phyloP scores from a whole-genome alignment of 2,888 invertebrate species.

The Caenorhabditis auriculariae region DNA sequence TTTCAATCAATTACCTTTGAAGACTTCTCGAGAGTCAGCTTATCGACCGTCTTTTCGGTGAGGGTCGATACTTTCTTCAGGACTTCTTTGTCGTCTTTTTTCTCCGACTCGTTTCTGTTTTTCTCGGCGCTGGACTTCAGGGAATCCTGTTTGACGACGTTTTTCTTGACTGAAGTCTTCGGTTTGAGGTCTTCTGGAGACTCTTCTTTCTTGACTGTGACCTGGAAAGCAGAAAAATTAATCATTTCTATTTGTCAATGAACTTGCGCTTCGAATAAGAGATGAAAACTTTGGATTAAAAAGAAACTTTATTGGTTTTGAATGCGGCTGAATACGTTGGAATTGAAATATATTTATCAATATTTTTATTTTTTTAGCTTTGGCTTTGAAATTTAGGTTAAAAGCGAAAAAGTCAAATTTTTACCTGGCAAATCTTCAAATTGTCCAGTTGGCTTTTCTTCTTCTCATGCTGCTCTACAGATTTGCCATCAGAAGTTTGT shows the following conservation, averaged over 20 bases:
- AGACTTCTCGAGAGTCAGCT: constrained; percentile 18
- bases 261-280: no score
- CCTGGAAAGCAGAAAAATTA: constrained; percentile 5
- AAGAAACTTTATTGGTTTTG: no score
- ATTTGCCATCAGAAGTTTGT: constrained; percentile 30
- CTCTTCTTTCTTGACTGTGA: constrained; percentile 38
- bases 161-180: constrained; percentile 33
- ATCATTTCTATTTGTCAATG: not conserved
- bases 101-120: constrained; percentile 21
- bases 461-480: constrained; percentile 27
- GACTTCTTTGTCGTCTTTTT: constrained; percentile 10
- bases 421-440: constrained; percentile 32
- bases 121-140: constrained; percentile 33
- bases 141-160: constrained; percentile 26
- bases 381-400: no score
- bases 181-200: constrained; percentile 18
- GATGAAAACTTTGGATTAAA: no score
- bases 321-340: no score
- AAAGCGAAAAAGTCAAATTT: not conserved
- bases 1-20: constrained; percentile 8
- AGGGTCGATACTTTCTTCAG: no score
- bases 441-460: constrained; percentile 31
- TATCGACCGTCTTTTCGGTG: constrained; percentile 16
- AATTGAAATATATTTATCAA: no score
- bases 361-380: no score